phyloP scores from a whole-genome alignment of 2,888 invertebrate species.

The Panzeria rudis region DNA sequence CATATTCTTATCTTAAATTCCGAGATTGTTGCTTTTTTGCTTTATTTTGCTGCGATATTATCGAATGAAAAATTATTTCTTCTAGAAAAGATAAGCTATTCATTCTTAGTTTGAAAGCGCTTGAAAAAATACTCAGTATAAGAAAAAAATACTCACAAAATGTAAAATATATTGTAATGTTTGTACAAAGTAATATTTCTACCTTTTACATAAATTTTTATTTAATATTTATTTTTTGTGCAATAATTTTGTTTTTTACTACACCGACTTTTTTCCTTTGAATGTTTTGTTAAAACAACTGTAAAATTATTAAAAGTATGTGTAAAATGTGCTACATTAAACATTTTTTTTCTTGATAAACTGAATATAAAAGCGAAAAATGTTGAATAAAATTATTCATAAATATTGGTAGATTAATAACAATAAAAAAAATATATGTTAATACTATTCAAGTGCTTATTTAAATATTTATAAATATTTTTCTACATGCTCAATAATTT shows the following conservation, averaged over 20 bases:
- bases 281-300: conserved; percentile 43
- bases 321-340: conserved; percentile 54
- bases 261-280: conserved; percentile 4
- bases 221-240: conserved; percentile 37
- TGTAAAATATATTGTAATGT: conserved; percentile 38
- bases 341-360: conserved; percentile 11
- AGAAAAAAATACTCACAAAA: conserved; percentile 1
- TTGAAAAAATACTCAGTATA: not conserved
- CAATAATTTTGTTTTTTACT: conserved; percentile 30
- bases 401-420: conserved; percentile 32
- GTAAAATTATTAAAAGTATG: conserved; percentile 54
- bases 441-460: conserved; percentile 43
- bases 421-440: conserved; percentile 7
- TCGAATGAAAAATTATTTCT: too few species aligned
- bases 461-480: conserved; percentile 63
- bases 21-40: too few species aligned
- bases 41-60: too few species aligned
- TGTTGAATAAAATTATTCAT: conserved; percentile 11
- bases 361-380: not conserved
- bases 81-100: too few species aligned
- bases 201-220: conserved; percentile 54
- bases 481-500: conserved; percentile 41
- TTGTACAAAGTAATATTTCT: conserved; percentile 37
- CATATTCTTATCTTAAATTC: too few species aligned
- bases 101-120: not conserved